Base-by-base conservation (phyloP, 2,113 vertebrate genomes). In the Cacatua alba region DNA sequence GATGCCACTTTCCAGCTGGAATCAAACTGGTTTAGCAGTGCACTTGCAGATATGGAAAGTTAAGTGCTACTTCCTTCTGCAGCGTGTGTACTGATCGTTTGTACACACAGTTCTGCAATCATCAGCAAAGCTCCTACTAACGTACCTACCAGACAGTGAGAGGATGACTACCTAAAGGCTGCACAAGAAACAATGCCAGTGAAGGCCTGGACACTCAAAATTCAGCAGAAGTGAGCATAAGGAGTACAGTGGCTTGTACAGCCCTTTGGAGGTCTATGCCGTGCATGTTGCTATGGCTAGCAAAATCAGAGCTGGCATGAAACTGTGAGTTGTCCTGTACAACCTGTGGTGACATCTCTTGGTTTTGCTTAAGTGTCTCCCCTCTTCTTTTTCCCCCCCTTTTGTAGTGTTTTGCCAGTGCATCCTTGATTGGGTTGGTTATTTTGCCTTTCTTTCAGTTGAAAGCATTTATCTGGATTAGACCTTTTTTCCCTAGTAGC, bases 1-100 rank as follows among this genome's bases (percentile, higher is more conserved):
- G 33, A 65, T 88, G 79, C 28, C 15, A 16, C 52, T 69, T 88
- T 60, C 57, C 70, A 95, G 21, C 79, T 93, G 70, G 52, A 88
- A 85, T 46, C 44, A 69, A 72, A 90, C 44, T 43, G 13, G 37
- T 86, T 86, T 82, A 88, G 72, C 33, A 77, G 21, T 25, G 39
- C 9, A 29, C 35, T 72, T 69, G 43, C 77, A 86, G 74, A 80
- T 49, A 63, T 11, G n/a, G 67, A 7, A 82, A 82, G 31, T 86
- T 79, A 72, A 85, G 90, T 15, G 26, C 48, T 48, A 23, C n/a
- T 18, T 77, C 24, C 44, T 90, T 55, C 75, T 88, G 67, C 67
- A 72, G 6, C 11, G 7, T 21, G 11, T 5, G 5, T 52, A 28
- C 44, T 21, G 70, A 80, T 85, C 51, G n/a, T n/a, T 55, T 70